Conservation (phyloP, 2,113 vertebrate species). For the Serilophus lunatus region DNA sequence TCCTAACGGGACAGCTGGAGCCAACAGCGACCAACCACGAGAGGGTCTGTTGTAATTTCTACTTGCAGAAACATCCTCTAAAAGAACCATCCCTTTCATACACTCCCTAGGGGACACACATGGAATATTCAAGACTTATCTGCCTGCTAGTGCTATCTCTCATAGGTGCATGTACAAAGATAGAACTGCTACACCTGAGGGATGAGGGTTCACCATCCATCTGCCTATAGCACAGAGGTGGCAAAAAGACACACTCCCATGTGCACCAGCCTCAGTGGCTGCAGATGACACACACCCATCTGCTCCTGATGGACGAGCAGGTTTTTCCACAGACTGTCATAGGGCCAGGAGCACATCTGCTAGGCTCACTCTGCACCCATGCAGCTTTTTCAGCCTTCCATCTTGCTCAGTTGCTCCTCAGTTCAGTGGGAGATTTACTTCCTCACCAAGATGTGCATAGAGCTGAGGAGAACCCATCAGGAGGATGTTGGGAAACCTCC, state of each 20-base stretch:
- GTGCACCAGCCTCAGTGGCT: accelerated
- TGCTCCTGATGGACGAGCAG: background rate
- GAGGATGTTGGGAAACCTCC: background rate
- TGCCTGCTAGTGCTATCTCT: background rate
- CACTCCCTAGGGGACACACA: too few species aligned
- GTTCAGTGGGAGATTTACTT: background rate
- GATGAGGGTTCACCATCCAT: background rate
- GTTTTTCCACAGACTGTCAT: background rate
- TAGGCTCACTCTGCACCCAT: background rate
- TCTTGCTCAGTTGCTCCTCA: background rate
- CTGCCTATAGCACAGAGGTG: background rate
- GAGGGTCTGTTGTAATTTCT: background rate
- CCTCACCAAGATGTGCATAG: accelerated
- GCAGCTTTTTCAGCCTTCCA: background rate
- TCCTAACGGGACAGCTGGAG: background rate
- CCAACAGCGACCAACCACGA: background rate
- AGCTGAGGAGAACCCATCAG: background rate
- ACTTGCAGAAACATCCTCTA: background rate
- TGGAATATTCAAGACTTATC: background rate
- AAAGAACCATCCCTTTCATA: background rate
- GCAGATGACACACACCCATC: background rate
- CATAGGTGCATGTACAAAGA: accelerated
- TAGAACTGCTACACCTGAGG: background rate
- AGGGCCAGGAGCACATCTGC: background rate
- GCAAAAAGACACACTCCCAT: background rate